Evolutionary conservation across 2,797 vertebrate genomes (phyloP), one percentile per base, ranked within the genome.

Genomic region (Lemur catta): DNA sequence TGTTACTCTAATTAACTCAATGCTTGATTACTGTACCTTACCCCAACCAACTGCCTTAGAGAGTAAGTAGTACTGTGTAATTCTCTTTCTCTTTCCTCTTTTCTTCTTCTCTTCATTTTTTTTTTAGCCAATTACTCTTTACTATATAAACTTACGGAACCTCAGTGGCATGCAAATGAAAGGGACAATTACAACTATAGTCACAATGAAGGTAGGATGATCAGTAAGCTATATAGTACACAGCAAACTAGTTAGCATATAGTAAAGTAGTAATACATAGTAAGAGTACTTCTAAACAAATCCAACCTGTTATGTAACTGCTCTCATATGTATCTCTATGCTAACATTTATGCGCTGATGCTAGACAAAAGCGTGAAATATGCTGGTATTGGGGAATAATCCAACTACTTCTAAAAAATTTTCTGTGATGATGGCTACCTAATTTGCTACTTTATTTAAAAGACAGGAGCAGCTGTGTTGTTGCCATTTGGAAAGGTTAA

Each of bases 131-230:
- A 61, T 95, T 92, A 87, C 57, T 93, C 63, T 93, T 96, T 85
- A 63, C 4, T 61, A n/a, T 88, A 81, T 85, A 88, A 72, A 85
- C 92, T 88, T 88, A 86, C 35, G 80, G 63, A 96, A 65, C 2
- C 22, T 80, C 46, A 75, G 30, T 38, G 52, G 20, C 63, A 84
- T 87, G 43, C 7, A 55, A 87, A 69, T 6, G 15, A 69, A 81
- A 38, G 93, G 26, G 43, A 75, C 28, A 57, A 52, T 95, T 95
- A 86, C 96, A 96, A 92, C 96, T 84, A 91, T 4, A 76, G 57
- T 38, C 22, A 86, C 38, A 55, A n/a, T 24, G 41, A 91, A 76
- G 15, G n/a, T 12, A 84, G 30, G 0, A 26, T 63, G 86, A 89
- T 93, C 9, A 78, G 5, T 33, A 41, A 50, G 33, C 28, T 84